Percentiles rank a stretch among this genome's conserved stretches.
phyloP scores from a whole-genome alignment of 2,113 vertebrate genomes.

The Montifringilla adamsi region DNA sequence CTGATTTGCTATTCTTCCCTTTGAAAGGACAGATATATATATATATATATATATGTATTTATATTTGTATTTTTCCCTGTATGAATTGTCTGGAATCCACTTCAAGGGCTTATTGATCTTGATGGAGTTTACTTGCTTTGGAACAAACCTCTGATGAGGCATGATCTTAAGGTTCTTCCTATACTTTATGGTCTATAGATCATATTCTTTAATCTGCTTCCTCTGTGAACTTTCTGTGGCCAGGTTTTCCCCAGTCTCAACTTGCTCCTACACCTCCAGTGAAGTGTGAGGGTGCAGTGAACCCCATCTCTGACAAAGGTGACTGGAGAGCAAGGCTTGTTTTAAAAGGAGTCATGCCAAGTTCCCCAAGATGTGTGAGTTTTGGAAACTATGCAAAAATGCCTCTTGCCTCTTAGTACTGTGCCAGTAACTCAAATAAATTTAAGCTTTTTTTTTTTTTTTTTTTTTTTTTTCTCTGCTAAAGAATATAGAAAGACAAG shows the following conservation, averaged over 20 bases:
- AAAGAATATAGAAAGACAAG: background rate
- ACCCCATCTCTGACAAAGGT: background rate
- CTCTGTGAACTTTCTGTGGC: slow-evolving; percentile 2
- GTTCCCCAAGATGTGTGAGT: background rate
- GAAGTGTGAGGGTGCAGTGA: background rate
- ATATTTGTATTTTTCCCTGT: background rate
- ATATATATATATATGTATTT: no score
- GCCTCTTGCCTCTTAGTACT: background rate
- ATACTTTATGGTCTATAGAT: background rate
- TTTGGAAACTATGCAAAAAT: background rate
- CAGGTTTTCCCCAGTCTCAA: background rate
- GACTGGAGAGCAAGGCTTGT: background rate
- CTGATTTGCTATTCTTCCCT: background rate
- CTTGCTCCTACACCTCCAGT: background rate
- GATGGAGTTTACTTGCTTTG: slow-evolving; percentile 2
- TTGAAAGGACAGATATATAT: background rate
- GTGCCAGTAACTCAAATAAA: background rate
- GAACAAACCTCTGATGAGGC: background rate
- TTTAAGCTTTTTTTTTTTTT: background rate
- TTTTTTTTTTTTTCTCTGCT: background rate
- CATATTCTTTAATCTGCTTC: background rate
- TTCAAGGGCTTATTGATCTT: background rate
- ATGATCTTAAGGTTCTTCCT: background rate
- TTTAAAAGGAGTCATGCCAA: background rate
- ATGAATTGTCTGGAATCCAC: background rate